Base-by-base conservation (phyloP, 2,888 invertebrate genomes). In the Drosophila tanythrix region DNA sequence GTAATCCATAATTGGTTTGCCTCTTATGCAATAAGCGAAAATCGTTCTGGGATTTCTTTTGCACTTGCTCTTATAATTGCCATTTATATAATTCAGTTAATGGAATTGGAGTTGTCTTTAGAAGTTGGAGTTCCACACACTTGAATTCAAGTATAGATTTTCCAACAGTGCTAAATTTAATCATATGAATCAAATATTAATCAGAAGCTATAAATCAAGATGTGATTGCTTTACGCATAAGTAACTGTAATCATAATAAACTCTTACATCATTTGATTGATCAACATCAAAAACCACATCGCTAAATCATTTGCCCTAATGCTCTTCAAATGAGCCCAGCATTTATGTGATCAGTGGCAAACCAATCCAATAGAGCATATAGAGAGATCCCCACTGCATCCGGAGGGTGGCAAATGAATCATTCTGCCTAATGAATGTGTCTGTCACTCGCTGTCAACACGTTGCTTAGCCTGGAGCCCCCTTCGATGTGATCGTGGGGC, bases 391-490 rank as follows among this genome's bases (percentile, higher is more conserved):
- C 57, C 65, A 66, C 35, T 48, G 55, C 65, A 79, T 55, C 61
- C 50, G 69, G 58, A 68, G 63, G 69, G 53, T 48, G 60, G 73
- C 68, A 80, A 72, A 87, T 88, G 87, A 88, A 88, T 89, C 88
- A 88, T 80, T 71, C 70, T 18, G 87, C 56, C 87, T 89, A 90
- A 90, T 90, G 89, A 90, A 90, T 81, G 79, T 88, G 89, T 89
- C 90, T 87, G 90, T 90, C 90, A 87, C 81, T 79, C 64, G 79
- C 88, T 90, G 90, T 90, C 90, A 90, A 89, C 90, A 87, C 81
- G 87, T 81, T 84, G 79, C 89, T 74, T 74, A 70, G 80, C 59
- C 48, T 60, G 50, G 57, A 64, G 52, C 68, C 70, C 70, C 80
- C 69, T 74, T 66, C 48, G 53, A 68, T 52, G 51, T 65, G 61